phyloP scores from a whole-genome alignment of 2,113 vertebrate species.

The Myotis davidii region DNA sequence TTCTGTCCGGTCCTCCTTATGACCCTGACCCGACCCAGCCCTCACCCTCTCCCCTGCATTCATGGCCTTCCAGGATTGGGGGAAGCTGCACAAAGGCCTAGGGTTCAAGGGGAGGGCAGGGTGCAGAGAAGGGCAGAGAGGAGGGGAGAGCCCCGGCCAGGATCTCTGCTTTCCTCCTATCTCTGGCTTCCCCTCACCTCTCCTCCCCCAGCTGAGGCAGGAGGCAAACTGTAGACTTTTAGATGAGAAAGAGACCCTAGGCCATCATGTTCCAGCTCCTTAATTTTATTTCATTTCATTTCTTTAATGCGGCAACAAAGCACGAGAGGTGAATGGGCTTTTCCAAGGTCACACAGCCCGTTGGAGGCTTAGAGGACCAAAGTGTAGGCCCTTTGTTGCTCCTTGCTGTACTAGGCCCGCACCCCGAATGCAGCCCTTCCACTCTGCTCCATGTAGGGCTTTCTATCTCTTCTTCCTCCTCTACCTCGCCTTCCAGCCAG shows the following conservation, averaged over 20 bases:
- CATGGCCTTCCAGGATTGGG: slow-evolving; percentile 29
- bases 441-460: background rate
- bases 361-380: background rate
- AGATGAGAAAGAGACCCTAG: slow-evolving; percentile 35
- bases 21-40: slow-evolving; percentile 52
- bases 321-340: background rate
- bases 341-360: background rate
- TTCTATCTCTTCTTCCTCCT: background rate
- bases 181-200: slow-evolving; percentile 28
- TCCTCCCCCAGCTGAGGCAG: slow-evolving; percentile 32
- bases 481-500: background rate
- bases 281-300: background rate
- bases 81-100: slow-evolving; percentile 60
- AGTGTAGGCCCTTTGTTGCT: background rate
- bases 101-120: slow-evolving; percentile 78
- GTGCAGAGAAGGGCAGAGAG: background rate
- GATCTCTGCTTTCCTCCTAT: slow-evolving; percentile 59
- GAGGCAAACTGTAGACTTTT: slow-evolving; percentile 31
- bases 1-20: background rate
- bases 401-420: fast-evolving
- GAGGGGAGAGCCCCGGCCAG: background rate
- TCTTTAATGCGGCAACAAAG: background rate
- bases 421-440: background rate
- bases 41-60: slow-evolving; percentile 3
- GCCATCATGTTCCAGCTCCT: slow-evolving; percentile 14